Base-by-base conservation (phyloP, 1,140 invertebrate genomes). In the Orius insidiosus region DNA sequence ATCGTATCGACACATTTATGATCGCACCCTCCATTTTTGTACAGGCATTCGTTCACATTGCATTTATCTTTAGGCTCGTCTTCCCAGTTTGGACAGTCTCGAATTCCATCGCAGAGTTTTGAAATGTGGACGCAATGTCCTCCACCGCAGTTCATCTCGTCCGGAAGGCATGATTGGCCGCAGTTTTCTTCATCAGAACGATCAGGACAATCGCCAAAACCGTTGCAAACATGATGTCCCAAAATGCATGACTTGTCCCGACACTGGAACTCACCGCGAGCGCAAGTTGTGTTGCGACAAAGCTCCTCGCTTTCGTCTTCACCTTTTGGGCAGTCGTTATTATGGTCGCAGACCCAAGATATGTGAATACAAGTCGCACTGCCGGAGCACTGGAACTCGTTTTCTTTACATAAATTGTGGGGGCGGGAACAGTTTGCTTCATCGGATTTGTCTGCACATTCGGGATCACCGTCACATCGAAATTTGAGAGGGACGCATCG, bases 21-120 rank as follows among this genome's bases (percentile, higher is more conserved):
- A 10, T 76, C 75, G 60, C 88, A 93, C n/a, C 80, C 81, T 2
- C 86, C 86, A 56, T 92, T 93, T 53, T 82, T 75, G 13, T 66
- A 63, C 2, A 64, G 58, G 55, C 88, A 94, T 58, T 86, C 85
- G 59, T 93, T 82, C 7, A 73, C 62, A 1, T 72, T 74, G 57
- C 85, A 88, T 46, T 72, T 68, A 36, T 73, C 71, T 1, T 65
- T 58, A 1, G 73, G 78, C 59, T 87, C 84, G 53, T 78, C 75
- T 30, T 68, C 72, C 5, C 58, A 75, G 9, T 67, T 63, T 14
- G 71, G 69, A 57, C 78, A 82, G 59, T 82, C 75, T 42, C 65
- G 61, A 5, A 65, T 62, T 46, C 76, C 75, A 57, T 81, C 68
- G 56, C 78, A 81, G 33, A 70, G 65, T 49, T 72, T 65, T 36